These are phyloP conservation scores for Agrotis puta DNA, from an alignment of 2,888 invertebrate genomes.

Conservation along the genomic window DNA sequence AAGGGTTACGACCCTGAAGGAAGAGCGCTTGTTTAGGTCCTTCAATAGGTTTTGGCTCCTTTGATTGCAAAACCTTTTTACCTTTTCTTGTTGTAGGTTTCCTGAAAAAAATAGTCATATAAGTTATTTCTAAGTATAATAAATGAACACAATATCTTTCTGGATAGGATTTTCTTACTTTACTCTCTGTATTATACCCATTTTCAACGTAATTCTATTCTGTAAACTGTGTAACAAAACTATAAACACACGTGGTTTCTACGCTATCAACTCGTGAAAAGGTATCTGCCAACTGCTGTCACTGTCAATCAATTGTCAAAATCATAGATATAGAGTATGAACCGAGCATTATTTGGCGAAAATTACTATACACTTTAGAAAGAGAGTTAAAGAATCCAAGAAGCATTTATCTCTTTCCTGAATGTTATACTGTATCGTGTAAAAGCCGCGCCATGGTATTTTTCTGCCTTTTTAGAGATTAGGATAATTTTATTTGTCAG, in stretches of 20 bases:
- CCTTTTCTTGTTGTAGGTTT: conserved; percentile 97
- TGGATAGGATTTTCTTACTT: conserved; percentile 72
- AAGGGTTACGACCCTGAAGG: conserved; percentile 95
- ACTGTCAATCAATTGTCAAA: conserved; percentile 6
- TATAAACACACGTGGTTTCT: conserved; percentile 46
- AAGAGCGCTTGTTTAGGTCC: conserved; percentile 96
- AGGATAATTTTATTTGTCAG: no score
- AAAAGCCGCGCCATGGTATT: no score
- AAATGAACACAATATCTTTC: neutral
- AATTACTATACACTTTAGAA: no score
- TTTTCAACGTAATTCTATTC: conserved; percentile 53
- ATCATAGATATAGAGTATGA: no score
- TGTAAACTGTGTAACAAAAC: neutral
- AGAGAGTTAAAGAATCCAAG: no score
- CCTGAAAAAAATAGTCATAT: conserved; percentile 87
- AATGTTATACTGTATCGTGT: no score
- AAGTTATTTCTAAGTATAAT: neutral
- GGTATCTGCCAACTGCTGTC: neutral
- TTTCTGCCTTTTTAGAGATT: no score
- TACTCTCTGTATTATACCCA: conserved; percentile 86
- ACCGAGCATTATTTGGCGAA: no score
- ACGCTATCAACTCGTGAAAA: neutral
- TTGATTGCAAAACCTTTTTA: conserved; percentile 95
- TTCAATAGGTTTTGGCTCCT: conserved; percentile 97
- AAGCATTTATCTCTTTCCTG: no score